Evolutionary conservation across 2,113 vertebrate species (phyloP), one percentile per base, ranked within the genome.

Genomic region (Psilopsiagon aurifrons): DNA sequence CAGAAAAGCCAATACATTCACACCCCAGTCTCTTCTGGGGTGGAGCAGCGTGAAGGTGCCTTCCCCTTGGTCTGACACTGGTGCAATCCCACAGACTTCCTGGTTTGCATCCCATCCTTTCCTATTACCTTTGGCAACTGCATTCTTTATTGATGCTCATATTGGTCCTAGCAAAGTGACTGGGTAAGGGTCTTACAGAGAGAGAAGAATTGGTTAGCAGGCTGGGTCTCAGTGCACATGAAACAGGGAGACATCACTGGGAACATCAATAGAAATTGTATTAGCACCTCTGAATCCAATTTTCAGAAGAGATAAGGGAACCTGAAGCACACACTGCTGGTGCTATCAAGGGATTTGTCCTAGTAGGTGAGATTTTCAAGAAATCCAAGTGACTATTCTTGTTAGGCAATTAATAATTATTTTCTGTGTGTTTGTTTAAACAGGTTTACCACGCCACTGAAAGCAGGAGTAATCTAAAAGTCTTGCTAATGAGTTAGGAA

Each of bases 401-500:
- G 57, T 68, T 84, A 60, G 51, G 46, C 76, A 78, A 77, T 67
- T 47, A 78, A 82, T 75, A 86, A 88, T 70, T 28, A 47, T 91
- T 92, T 67, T 92, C 16, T 86, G 39, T 70, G 60, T 68, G 43
- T 86, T 84, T 71, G 46, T 64, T 86, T 74, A 31, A 94, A 47
- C 43, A 47, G 33, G 46, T 88, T 90, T 55, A 27, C 69, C 24
- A 12, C 1, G 15, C 27, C 81, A 10, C 51, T 31, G 37, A 27
- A 68, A 63, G 83, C 57, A 55, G 77, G 47, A 76, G 17, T 37
- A 31, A 55, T 63, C 37, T 46, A 15, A 77, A 73, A 33, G 39
- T 44, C 49, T 83, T 25, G 76, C 63, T 88, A 57, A 95, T 49
- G 78, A 91, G 73, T 87, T 89, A 84, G 91, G 94, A 95, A 96